These are phyloP conservation scores for Serranus cabrilla DNA, from an alignment of 2,797 vertebrate genomes.

Conservation along the genomic window DNA sequence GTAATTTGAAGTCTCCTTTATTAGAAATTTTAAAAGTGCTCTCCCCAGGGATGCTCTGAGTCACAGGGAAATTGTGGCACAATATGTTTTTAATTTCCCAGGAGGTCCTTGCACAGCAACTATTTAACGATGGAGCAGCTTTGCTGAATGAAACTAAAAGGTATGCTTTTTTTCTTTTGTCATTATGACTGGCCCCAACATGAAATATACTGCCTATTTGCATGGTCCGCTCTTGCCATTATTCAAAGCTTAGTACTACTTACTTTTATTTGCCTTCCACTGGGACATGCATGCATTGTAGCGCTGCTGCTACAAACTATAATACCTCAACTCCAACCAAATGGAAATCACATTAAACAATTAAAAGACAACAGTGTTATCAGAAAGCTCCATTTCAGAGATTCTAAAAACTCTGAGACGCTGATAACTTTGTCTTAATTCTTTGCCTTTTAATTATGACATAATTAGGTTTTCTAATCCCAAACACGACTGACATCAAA, in stretches of 20 bases:
- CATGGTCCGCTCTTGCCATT: constrained; percentile 40
- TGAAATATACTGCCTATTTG: constrained; percentile 63
- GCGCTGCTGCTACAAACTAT: constrained; percentile 26
- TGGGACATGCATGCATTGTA: constrained; percentile 23
- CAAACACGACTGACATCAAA: constrained; percentile 6
- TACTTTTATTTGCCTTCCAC: constrained; percentile 30
- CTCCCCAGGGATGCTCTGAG: constrained; percentile 77
- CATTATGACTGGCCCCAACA: constrained; percentile 62
- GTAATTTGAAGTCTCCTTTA: constrained; percentile 87
- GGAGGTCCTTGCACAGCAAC: constrained; percentile 80
- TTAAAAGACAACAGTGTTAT: not conserved
- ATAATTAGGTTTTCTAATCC: constrained; percentile 10
- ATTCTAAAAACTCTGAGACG: not conserved
- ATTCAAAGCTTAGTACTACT: constrained; percentile 43
- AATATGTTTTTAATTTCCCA: constrained; percentile 91
- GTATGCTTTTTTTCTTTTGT: constrained; percentile 72
- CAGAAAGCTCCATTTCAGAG: not conserved
- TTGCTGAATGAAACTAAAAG: constrained; percentile 81
- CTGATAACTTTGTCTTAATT: constrained; percentile 2
- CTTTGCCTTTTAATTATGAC: not conserved
- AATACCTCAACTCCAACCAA: constrained; percentile 4
- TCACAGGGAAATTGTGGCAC: constrained; percentile 86
- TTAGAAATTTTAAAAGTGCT: constrained; percentile 86
- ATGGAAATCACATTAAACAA: constrained; percentile 12
- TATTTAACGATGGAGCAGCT: constrained; percentile 82